Evolutionary conservation across 2,797 vertebrate species (phyloP).

Genomic region (Tinamus major): DNA sequence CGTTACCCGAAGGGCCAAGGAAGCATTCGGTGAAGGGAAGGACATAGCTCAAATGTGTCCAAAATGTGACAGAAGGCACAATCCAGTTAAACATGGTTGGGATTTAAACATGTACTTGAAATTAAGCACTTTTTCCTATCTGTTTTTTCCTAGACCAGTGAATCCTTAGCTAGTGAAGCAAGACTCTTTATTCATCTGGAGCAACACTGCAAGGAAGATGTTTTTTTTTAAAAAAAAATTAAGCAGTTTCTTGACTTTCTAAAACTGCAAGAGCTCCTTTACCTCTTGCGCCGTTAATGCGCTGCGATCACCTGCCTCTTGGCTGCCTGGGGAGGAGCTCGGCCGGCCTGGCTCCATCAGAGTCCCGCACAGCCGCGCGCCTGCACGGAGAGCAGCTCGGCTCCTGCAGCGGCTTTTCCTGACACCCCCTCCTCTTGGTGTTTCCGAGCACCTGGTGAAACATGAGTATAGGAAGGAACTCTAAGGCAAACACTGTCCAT

Average conservation of each 20-base stretch:
- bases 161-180: neutral
- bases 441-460: neutral
- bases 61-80: neutral
- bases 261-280: neutral
- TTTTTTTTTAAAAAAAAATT: neutral
- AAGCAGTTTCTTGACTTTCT: neutral
- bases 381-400: neutral
- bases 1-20: fast-evolving
- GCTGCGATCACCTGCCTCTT: neutral
- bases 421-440: neutral
- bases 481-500: neutral
- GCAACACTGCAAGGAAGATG: neutral
- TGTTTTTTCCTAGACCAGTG: neutral
- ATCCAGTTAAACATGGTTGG: neutral
- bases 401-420: neutral
- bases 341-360: neutral
- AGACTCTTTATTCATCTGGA: neutral
- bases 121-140: neutral
- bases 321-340: neutral
- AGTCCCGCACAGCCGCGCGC: neutral
- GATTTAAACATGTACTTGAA: neutral
- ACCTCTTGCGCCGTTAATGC: neutral
- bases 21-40: neutral
- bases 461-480: neutral
- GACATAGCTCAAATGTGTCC: neutral